Evolutionary conservation across 2,797 vertebrate species (phyloP).

Genomic region (Acanthurus lineatus): DNA sequence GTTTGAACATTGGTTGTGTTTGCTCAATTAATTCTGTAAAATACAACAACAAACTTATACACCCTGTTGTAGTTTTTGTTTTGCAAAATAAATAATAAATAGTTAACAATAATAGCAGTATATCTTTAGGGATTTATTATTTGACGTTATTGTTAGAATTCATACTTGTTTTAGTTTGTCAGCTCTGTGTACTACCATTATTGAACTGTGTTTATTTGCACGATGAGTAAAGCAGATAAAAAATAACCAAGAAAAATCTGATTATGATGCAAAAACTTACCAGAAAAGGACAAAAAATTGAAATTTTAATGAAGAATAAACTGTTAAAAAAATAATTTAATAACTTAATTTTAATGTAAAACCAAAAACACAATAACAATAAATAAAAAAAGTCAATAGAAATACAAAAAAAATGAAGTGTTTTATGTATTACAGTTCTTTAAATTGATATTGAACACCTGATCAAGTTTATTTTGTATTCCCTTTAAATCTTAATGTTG

Average conservation of each 20-base stretch:
- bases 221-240: not conserved
- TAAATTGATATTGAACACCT: too few species aligned
- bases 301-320: not conserved
- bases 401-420: not conserved
- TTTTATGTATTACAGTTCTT: not conserved
- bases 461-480: too few species aligned
- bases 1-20: constrained; percentile 16
- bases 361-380: not conserved
- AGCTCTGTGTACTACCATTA: not conserved
- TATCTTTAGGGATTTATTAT: not conserved
- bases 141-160: not conserved
- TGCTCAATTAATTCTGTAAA: not conserved
- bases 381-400: not conserved
- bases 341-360: not conserved
- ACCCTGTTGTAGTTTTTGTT: not conserved
- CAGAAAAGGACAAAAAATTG: not conserved
- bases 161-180: not conserved
- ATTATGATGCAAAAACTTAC: not conserved
- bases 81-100: too few species aligned
- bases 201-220: not conserved
- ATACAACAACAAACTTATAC: not conserved
- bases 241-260: not conserved
- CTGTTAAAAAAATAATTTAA: not conserved
- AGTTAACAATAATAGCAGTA: too few species aligned
- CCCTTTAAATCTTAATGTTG: too few species aligned